Percentiles rank a stretch among this genome's conserved stretches.
phyloP scores from a whole-genome alignment of 1,140 invertebrate species.

The Calephelis virginiensis region DNA sequence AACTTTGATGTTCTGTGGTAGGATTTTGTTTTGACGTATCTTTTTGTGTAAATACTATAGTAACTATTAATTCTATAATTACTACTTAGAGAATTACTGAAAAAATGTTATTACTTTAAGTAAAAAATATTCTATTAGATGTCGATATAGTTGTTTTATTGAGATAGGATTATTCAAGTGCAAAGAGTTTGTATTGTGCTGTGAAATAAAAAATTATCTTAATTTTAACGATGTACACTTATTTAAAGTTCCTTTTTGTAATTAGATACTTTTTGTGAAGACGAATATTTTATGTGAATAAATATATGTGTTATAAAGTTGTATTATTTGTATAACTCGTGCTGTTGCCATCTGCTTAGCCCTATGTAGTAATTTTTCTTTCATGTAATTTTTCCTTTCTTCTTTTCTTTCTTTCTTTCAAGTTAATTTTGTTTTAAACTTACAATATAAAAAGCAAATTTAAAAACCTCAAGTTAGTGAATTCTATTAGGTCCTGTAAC shows the following conservation, averaged over 20 bases:
- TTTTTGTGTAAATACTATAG: neutral
- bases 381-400: too few relatives aligned
- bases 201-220: conserved; percentile 24
- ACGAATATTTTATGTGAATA: conserved; percentile 32
- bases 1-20: neutral
- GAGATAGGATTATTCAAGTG: conserved; percentile 31
- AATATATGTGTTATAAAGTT: conserved; percentile 29
- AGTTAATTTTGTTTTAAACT: too few relatives aligned
- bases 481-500: too few relatives aligned
- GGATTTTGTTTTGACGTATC: neutral
- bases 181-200: conserved; percentile 35
- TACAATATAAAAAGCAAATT: too few relatives aligned
- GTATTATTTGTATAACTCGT: neutral
- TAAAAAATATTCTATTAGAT: conserved; percentile 25
- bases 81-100: conserved; percentile 18
- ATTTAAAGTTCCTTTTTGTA: conserved; percentile 39
- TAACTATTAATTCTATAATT: conserved; percentile 8
- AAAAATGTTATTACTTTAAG: conserved; percentile 15
- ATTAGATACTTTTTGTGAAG: conserved; percentile 28
- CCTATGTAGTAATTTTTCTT: too few relatives aligned
- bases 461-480: too few relatives aligned
- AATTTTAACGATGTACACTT: conserved; percentile 26
- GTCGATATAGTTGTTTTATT: conserved; percentile 35
- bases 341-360: too few relatives aligned
- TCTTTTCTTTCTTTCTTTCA: too few relatives aligned